These are phyloP conservation scores for Mionectes olivaceus DNA, from an alignment of 2,797 vertebrate genomes.

Conservation along the genomic window DNA sequence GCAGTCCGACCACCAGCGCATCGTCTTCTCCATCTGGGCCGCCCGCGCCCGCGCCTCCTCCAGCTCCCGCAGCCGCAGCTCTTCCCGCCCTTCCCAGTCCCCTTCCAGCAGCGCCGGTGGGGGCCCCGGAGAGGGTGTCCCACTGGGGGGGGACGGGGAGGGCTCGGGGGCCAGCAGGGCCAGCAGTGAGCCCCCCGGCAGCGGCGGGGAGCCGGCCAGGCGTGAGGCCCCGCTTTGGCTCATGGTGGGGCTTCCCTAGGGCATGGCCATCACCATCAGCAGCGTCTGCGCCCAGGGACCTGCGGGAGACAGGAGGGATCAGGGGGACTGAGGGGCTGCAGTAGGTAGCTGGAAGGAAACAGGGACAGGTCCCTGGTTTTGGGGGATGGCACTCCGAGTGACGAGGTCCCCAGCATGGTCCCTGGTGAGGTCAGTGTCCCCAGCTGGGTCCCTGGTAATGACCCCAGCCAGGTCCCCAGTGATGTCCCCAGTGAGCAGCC, in stretches of 20 bases:
- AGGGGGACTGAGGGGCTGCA: neutral
- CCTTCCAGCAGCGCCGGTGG: constrained; percentile 80
- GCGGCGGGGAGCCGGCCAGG: constrained; percentile 85
- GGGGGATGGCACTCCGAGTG: fast-evolving
- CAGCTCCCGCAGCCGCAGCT: constrained; percentile 92
- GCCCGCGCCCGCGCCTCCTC: constrained; percentile 94
- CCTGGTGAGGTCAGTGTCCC: fast-evolving
- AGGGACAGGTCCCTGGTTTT: neutral
- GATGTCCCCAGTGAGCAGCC: too few species aligned
- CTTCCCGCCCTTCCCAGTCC: constrained; percentile 96
- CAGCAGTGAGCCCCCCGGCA: constrained; percentile 81
- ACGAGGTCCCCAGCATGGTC: fast-evolving
- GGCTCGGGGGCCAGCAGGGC: constrained; percentile 87
- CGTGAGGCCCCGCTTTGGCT: constrained; percentile 90
- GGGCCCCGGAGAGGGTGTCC: constrained; percentile 88
- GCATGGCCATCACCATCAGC: neutral
- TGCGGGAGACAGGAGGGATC: neutral
- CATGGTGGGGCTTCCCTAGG: constrained; percentile 76
- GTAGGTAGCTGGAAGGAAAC: neutral
- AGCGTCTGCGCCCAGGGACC: neutral
- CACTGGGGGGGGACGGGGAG: constrained; percentile 80
- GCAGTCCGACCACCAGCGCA: constrained; percentile 99
- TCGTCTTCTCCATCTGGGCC: constrained; percentile 98
- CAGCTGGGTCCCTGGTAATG: neutral
- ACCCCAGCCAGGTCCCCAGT: neutral